phyloP scores from a whole-genome alignment of 2,113 vertebrate species.

The Procapra przewalskii region DNA sequence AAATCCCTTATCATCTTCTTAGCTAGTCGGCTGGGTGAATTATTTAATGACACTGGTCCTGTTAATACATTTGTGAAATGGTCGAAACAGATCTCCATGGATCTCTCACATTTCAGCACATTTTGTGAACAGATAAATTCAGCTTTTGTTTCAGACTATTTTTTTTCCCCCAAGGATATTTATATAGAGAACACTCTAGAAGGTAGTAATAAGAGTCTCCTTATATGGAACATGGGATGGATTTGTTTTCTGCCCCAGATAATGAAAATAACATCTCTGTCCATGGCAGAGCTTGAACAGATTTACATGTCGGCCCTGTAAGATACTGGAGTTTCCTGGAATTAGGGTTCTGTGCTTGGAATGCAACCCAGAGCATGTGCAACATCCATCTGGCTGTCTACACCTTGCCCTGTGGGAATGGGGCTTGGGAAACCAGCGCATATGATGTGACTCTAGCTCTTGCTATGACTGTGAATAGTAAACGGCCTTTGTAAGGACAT shows the following conservation, averaged over 20 bases:
- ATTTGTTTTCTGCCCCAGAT: not conserved
- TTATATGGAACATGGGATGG: not conserved
- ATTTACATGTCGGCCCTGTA: not conserved
- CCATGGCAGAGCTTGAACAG: not conserved
- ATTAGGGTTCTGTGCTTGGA: not conserved
- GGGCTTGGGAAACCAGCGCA: not conserved
- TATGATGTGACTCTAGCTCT: not conserved
- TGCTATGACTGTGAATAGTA: not conserved
- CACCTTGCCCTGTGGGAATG: not conserved
- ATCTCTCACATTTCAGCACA: not conserved
- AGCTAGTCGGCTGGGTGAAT: not conserved
- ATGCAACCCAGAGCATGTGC: not conserved
- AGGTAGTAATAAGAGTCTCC: not conserved
- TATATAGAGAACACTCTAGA: not conserved
- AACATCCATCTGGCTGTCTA: not conserved
- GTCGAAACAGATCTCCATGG: not conserved
- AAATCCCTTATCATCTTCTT: not conserved
- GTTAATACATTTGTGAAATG: not conserved
- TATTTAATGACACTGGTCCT: not conserved
- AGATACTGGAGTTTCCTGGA: not conserved
- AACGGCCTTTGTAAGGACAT: not conserved
- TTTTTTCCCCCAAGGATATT: not conserved
- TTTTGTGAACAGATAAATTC: not conserved
- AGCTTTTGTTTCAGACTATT: not conserved
- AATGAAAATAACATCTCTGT: not conserved